Conservation (phyloP, 2,797 vertebrate genomes). For the Lerista edwardsae region DNA sequence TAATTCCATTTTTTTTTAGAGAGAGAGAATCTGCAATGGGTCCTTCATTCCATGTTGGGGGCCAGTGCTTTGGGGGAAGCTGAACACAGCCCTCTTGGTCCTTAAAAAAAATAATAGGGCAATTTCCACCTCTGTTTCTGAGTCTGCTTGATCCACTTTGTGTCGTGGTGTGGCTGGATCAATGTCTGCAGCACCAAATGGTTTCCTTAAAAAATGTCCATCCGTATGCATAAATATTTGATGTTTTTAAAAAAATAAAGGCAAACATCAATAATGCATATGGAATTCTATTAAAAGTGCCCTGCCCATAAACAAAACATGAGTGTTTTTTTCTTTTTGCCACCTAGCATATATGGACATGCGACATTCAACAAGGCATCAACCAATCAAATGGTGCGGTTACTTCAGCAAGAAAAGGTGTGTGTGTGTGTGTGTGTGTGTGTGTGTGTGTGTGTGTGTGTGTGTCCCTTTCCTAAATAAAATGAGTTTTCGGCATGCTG, state of each 20-base stretch:
- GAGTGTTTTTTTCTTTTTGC: neutral
- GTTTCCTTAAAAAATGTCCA: slow-evolving; percentile 29
- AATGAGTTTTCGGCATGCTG: neutral
- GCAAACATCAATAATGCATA: slow-evolving; percentile 68
- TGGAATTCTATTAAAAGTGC: slow-evolving; percentile 58
- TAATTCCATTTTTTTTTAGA: no score
- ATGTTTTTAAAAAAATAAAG: slow-evolving; percentile 60
- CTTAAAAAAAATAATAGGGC: neutral
- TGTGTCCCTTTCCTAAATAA: neutral
- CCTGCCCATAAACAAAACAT: slow-evolving; percentile 51
- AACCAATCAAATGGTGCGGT: fast-evolving
- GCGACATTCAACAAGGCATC: neutral
- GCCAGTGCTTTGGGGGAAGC: no score
- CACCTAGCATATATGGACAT: neutral
- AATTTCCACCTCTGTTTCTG: no score
- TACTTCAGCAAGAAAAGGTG: slow-evolving; percentile 7
- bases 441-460: no score
- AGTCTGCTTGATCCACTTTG: neutral
- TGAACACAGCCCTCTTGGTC: neutral
- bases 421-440: neutral
- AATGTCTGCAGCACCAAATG: neutral
- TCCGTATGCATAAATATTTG: slow-evolving; percentile 46
- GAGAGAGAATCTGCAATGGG: no score
- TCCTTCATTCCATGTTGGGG: no score
- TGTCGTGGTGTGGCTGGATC: neutral